Base-by-base conservation (phyloP, 2,113 vertebrate species). In the Anguilla rostrata region DNA sequence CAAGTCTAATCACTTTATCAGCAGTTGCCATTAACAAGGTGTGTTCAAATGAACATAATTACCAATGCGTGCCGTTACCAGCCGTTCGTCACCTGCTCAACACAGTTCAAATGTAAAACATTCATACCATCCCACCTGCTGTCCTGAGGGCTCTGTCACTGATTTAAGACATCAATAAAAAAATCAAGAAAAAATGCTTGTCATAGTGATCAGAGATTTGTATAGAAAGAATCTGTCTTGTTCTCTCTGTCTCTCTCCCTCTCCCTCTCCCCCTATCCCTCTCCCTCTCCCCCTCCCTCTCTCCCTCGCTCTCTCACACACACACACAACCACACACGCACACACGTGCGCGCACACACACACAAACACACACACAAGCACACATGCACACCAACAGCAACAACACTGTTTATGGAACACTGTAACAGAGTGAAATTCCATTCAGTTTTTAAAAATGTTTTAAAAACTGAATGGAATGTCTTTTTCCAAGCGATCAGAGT, bases 171-270 rank as follows among this genome's bases (percentile, higher is more conserved):
- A 87, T 89, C 56, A 87, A 88, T 81, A 88, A 86, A 83, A 71
- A 46, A 5, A 46, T 46, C 43, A 46, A 46, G 4, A 83, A 86
- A 88, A 86, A 46, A 46, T 46, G 8, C 85, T 89, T 91, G 90
- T 89, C 86, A 87, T 87, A 9, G 83, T 88, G 84, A 90, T 88
- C 89, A 87, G 88, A 83, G 79, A 78, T 84, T 22, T 22, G 82
- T 60, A 78, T 83, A 81, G 84, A 83, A 43, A 7, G 11, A 86
- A 82, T 66, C 84, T 57, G 8, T 26, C 11, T 75, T 14, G 1
- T n/a, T 60, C 26, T 57, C 41, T 16, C 80, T 16, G 20, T 16
- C 22, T 8, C 57, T 14, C 11, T 14, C 81, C n/a, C 81, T 49
- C 81, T 22, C 81, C 34, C 81, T 43, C 81, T 43, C 81, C 20